These are phyloP conservation scores for Sturmia bella DNA, from an alignment of 2,888 invertebrate species.

Conservation along the genomic window DNA sequence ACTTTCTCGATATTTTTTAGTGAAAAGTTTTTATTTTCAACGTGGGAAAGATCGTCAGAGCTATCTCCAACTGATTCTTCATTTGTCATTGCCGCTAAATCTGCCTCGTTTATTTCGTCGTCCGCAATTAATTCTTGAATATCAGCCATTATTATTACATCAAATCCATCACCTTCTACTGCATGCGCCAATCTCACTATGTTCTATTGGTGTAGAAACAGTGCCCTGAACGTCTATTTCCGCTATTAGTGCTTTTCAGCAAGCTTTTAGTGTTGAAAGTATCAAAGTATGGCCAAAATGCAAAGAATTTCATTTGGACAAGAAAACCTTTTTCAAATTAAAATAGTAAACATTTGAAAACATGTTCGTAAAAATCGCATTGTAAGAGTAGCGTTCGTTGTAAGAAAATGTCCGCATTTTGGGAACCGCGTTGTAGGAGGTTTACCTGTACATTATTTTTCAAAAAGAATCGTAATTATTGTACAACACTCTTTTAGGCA, in stretches of 20 bases:
- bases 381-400: constrained; percentile 46
- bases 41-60: not conserved
- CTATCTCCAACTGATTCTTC: too few relatives aligned
- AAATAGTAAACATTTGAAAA: constrained; percentile 8
- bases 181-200: constrained; percentile 43
- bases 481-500: too few relatives aligned
- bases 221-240: not conserved
- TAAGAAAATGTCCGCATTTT: constrained; percentile 34
- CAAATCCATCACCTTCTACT: constrained; percentile 12
- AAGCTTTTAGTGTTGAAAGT: constrained; percentile 4
- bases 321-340: too few relatives aligned
- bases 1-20: too few relatives aligned
- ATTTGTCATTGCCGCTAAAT: too few relatives aligned
- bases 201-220: constrained; percentile 20
- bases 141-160: not conserved
- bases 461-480: too few relatives aligned
- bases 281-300: constrained; percentile 13
- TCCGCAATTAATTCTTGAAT: too few relatives aligned
- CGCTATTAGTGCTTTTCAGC: not conserved
- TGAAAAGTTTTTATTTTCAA: too few relatives aligned
- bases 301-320: constrained; percentile 18
- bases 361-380: constrained; percentile 15
- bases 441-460: constrained; percentile 7
- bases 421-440: constrained; percentile 42
- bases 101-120: too few relatives aligned